These are phyloP conservation scores for Phrynocephalus versicolor DNA, from an alignment of 2,113 vertebrate species.

Conservation along the genomic window DNA sequence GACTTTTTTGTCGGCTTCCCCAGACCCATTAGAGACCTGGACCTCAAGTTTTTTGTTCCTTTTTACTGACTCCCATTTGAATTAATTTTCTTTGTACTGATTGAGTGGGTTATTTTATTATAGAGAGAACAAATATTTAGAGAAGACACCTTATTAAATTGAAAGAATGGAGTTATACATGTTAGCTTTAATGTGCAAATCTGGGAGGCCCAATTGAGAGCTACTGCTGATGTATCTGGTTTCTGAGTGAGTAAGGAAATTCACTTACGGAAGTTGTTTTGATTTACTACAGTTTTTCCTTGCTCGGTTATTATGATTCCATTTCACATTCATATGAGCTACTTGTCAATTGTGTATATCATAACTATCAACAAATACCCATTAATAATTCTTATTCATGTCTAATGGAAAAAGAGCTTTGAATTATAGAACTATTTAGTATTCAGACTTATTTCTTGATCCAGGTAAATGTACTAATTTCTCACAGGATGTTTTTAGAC, in stretches of 20 bases:
- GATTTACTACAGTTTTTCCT: not conserved
- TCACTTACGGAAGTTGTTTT: not conserved
- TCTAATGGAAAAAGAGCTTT: not conserved
- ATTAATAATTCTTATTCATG: not conserved
- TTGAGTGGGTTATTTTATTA: not conserved
- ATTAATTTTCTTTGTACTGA: not conserved
- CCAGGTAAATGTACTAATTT: not conserved
- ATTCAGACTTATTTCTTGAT: not conserved
- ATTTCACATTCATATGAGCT: not conserved
- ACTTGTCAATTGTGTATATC: not conserved
- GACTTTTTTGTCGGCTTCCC: too few species aligned
- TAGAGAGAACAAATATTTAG: not conserved
- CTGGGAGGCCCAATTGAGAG: not conserved
- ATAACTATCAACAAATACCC: not conserved
- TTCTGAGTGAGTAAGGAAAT: not conserved
- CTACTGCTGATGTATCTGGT: not conserved
- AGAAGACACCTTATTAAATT: not conserved
- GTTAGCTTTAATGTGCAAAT: not conserved
- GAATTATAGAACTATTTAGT: not conserved
- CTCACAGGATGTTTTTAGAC: not conserved
- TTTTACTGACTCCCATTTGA: conserved; percentile 1
- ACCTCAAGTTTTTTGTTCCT: not conserved
- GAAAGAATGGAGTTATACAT: not conserved
- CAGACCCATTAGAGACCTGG: not conserved
- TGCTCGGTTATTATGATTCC: not conserved